These are phyloP conservation scores for Cataglyphis altisquamis DNA, from an alignment of 2,888 invertebrate genomes.

Conservation along the genomic window DNA sequence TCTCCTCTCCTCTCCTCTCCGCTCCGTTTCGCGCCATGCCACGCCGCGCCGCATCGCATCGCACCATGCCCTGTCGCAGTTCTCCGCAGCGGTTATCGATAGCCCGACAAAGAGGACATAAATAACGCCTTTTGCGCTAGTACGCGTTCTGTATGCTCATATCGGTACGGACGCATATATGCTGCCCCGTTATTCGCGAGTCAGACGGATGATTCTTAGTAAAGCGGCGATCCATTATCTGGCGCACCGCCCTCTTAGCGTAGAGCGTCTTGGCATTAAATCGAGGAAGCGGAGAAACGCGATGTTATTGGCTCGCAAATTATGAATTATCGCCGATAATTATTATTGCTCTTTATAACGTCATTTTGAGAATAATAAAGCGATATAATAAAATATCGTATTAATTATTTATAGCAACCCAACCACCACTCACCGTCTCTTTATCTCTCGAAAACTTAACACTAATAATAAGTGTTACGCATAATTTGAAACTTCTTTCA, in stretches of 20 bases:
- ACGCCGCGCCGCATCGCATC: constrained; percentile 37
- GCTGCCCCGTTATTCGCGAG: constrained; percentile 38
- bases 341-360: constrained; percentile 35
- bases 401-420: background rate
- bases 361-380: constrained; percentile 1
- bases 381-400: background rate
- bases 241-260: constrained; percentile 46
- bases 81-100: constrained; percentile 79
- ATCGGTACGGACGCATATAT: constrained; percentile 49
- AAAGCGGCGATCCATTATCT: constrained; percentile 53
- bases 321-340: constrained; percentile 22
- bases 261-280: constrained; percentile 19
- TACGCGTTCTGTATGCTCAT: constrained; percentile 56
- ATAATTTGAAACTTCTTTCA: background rate
- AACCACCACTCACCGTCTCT: background rate
- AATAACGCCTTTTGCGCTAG: constrained; percentile 79
- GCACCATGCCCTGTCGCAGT: constrained; percentile 68
- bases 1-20: constrained; percentile 9
- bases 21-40: background rate
- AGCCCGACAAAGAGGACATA: constrained; percentile 84
- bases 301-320: constrained; percentile 25
- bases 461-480: background rate
- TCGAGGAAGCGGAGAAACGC: constrained; percentile 27
- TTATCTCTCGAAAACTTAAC: background rate
- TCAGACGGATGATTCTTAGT: constrained; percentile 55